Conservation (phyloP, 2,113 vertebrate species). For the Tetrao urogallus region DNA sequence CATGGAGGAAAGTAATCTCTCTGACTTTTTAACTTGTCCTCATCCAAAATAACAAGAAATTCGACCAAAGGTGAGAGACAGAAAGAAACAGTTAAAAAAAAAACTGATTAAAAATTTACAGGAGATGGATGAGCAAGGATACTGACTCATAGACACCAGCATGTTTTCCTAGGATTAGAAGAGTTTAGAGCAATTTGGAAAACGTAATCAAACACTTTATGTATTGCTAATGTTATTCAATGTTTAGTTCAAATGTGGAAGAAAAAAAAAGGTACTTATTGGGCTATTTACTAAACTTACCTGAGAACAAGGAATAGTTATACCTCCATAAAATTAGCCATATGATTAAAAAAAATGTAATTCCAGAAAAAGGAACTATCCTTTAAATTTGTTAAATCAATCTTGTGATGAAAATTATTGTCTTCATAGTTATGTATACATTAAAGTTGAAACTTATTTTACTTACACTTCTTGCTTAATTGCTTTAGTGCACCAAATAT, state of each 20-base stretch:
- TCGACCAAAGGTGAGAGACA: neutral
- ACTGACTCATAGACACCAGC: neutral
- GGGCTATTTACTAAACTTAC: neutral
- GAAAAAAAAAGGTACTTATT: neutral
- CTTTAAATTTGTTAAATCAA: neutral
- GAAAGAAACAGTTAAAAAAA: neutral
- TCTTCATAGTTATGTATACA: neutral
- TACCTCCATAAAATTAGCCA: neutral
- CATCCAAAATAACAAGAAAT: neutral
- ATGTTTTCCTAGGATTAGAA: conserved; percentile 2
- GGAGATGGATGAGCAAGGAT: neutral
- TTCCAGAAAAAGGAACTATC: neutral
- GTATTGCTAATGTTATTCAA: neutral
- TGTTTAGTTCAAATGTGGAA: neutral
- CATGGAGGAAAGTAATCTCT: fast-evolving
- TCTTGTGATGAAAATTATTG: neutral
- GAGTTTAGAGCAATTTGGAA: neutral
- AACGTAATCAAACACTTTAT: neutral
- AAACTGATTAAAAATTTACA: neutral
- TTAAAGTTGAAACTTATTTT: neutral
- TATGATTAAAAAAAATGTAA: neutral
- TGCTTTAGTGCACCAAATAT: neutral
- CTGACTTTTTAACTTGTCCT: neutral
- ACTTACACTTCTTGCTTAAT: neutral
- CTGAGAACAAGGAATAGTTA: neutral